Percentiles rank a stretch among this genome's conserved stretches.
phyloP scores from a whole-genome alignment of 2,888 invertebrate species.

The Epirrita christyi region DNA sequence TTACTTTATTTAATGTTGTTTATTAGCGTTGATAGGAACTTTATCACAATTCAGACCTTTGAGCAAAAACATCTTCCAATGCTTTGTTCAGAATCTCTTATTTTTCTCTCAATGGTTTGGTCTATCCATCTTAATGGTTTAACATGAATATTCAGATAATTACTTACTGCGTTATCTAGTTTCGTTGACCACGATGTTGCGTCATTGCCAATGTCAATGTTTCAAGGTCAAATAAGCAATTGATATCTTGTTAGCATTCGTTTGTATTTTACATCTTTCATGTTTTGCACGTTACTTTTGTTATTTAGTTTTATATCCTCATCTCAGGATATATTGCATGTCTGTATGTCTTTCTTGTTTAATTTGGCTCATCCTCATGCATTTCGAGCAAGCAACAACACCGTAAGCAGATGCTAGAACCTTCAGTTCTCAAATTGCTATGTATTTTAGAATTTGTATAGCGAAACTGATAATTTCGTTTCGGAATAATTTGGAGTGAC shows the following conservation, averaged over 20 bases:
- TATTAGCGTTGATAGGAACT: too few relatives aligned
- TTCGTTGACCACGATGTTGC: conserved; percentile 38
- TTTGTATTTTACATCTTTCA: conserved; percentile 6
- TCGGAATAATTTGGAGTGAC: background rate
- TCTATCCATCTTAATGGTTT: background rate
- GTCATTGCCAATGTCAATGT: conserved; percentile 60
- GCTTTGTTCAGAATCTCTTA: background rate
- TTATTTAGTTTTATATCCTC: conserved; percentile 3
- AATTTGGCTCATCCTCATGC: background rate
- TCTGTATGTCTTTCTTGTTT: background rate
- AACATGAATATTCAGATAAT: background rate
- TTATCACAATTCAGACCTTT: too few relatives aligned
- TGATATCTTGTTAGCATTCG: conserved; percentile 10
- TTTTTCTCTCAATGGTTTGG: background rate
- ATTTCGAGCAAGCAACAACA: background rate
- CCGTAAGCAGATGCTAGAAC: background rate
- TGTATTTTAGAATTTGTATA: too few relatives aligned
- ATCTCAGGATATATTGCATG: background rate
- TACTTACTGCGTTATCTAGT: conserved; percentile 18
- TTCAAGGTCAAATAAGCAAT: conserved; percentile 53
- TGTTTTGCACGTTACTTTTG: conserved; percentile 1
- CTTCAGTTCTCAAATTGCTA: too few relatives aligned
- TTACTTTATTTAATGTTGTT: too few relatives aligned
- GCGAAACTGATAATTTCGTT: too few relatives aligned
- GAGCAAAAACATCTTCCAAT: background rate